These are phyloP conservation scores for Dendrolimus pini DNA, from an alignment of 2,888 invertebrate species.

Conservation along the genomic window DNA sequence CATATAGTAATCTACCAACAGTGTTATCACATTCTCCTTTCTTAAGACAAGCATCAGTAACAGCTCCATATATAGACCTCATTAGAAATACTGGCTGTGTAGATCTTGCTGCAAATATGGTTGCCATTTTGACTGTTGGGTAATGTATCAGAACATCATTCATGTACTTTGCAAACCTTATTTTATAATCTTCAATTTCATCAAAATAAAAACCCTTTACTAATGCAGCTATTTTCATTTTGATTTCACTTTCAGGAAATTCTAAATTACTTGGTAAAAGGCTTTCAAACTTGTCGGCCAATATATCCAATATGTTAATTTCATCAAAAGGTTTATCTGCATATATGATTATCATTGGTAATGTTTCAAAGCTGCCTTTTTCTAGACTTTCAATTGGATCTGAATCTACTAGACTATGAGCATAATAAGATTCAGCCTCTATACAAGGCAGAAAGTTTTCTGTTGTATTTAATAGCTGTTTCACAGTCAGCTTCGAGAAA, in stretches of 20 bases:
- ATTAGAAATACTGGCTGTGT: slow-evolving; percentile 43
- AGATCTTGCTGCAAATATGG: slow-evolving; percentile 37
- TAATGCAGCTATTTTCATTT: slow-evolving; percentile 34
- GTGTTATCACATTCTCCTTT: neutral
- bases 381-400: slow-evolving; percentile 42
- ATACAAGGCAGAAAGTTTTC: slow-evolving; percentile 44
- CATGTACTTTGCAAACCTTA: slow-evolving; percentile 41
- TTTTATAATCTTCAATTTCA: slow-evolving; percentile 16
- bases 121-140: slow-evolving; percentile 44
- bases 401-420: slow-evolving; percentile 32
- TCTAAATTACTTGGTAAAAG: slow-evolving; percentile 50
- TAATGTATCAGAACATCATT: slow-evolving; percentile 50
- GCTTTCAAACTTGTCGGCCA: slow-evolving; percentile 35
- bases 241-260: slow-evolving; percentile 30
- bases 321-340: slow-evolving; percentile 29
- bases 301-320: slow-evolving; percentile 21
- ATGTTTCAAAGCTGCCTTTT: slow-evolving; percentile 31
- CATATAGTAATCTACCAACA: neutral
- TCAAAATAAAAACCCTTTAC: slow-evolving; percentile 53
- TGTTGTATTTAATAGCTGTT: slow-evolving; percentile 25
- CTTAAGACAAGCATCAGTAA: neutral
- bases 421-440: slow-evolving; percentile 28
- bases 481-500: slow-evolving; percentile 25
- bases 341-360: slow-evolving; percentile 47
- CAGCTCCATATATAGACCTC: slow-evolving; percentile 24